phyloP scores from a whole-genome alignment of 35 echinoderm and acorn worm species.

The Diadema setosum region DNA sequence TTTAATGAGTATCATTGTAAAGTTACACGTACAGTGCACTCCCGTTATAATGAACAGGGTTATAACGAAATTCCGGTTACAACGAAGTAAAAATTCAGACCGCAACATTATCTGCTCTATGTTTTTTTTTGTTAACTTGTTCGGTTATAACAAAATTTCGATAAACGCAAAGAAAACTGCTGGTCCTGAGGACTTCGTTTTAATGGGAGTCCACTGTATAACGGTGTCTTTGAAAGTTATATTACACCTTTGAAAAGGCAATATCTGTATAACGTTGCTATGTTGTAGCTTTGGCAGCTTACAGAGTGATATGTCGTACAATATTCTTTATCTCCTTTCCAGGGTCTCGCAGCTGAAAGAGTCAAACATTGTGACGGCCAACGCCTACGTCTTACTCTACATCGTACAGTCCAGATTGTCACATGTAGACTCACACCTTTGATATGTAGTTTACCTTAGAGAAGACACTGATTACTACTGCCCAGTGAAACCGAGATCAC shows the following conservation, averaged over 20 bases:
- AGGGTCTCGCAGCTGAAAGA: slow-evolving; percentile 2
- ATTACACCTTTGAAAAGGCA: not conserved
- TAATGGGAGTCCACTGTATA: not conserved
- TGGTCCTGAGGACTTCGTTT: not conserved
- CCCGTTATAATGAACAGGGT: no score
- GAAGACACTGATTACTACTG: no score
- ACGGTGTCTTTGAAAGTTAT: not conserved
- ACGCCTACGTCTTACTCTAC: slow-evolving; percentile 27
- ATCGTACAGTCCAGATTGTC: not conserved
- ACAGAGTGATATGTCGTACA: not conserved
- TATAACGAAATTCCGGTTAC: no score
- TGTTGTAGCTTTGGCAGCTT: not conserved
- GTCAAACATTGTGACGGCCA: not conserved
- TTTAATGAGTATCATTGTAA: no score
- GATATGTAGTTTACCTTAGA: no score
- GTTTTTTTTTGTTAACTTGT: no score
- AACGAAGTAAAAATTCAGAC: no score
- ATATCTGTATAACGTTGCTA: not conserved
- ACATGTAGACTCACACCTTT: no score
- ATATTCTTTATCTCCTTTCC: not conserved
- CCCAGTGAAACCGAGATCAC: no score
- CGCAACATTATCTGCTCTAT: no score
- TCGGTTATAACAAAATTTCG: not conserved
- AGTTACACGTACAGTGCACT: no score
- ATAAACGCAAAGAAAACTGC: not conserved